A percentile compares a stretch with the other conserved stretches of the same genome.
Evolutionary conservation across 2,888 invertebrate genomes (phyloP).

Genomic region (Abscondita cerata): DNA sequence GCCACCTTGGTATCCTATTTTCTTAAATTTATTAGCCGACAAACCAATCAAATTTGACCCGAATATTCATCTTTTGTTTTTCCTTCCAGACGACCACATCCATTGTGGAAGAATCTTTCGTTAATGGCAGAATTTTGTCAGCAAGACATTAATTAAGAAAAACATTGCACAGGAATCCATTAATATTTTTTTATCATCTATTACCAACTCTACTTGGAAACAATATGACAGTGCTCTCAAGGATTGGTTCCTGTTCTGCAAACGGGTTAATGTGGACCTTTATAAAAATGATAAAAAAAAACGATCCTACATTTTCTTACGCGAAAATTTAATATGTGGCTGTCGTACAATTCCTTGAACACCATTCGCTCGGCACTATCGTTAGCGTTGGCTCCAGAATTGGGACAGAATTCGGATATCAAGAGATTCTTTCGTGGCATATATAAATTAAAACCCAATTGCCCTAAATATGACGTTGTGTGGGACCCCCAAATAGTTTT

Average conservation of each 20-base stretch:
- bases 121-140: too few species aligned
- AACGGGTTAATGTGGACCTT: neutral
- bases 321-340: neutral
- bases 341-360: conserved; percentile 13
- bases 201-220: too few species aligned
- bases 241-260: conserved; percentile 6
- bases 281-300: conserved; percentile 10
- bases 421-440: conserved; percentile 39
- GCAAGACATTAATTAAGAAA: conserved; percentile 18
- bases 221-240: too few species aligned
- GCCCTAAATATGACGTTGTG: conserved; percentile 38
- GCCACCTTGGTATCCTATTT: too few species aligned
- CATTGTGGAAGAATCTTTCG: conserved; percentile 28
- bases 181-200: neutral
- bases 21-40: neutral
- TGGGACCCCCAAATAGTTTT: conserved; percentile 41
- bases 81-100: conserved; percentile 15
- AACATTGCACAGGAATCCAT: neutral
- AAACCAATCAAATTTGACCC: too few species aligned
- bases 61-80: conserved; percentile 13
- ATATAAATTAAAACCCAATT: conserved; percentile 33
- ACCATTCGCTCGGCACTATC: conserved; percentile 12
- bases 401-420: conserved; percentile 30
- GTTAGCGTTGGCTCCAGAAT: conserved; percentile 17
- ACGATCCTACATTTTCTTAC: neutral